A percentile compares a stretch with the other conserved stretches of the same genome.
These are phyloP conservation scores for Myodes glareolus DNA, from an alignment of 2,113 vertebrate genomes.

Conservation along the genomic window DNA sequence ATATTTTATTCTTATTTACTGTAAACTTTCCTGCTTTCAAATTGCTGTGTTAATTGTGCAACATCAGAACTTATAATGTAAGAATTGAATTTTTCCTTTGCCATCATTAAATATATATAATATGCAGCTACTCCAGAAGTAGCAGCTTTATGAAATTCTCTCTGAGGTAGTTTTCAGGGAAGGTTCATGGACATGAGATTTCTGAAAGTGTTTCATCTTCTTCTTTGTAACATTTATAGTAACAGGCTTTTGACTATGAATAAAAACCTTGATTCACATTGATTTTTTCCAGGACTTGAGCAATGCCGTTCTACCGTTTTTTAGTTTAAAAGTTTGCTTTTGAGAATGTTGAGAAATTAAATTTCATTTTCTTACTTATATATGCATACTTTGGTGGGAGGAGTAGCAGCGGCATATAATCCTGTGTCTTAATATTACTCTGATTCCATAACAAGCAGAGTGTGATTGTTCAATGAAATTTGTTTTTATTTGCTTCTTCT, in stretches of 20 bases:
- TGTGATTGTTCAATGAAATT: neutral
- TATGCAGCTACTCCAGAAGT: neutral
- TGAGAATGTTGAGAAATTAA: neutral
- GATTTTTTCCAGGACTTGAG: neutral
- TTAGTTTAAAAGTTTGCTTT: neutral
- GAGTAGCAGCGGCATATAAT: rapidly evolving
- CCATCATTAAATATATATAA: neutral
- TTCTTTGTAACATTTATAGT: neutral
- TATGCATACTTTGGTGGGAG: neutral
- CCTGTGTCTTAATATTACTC: neutral
- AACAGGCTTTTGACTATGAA: neutral
- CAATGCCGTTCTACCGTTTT: neutral
- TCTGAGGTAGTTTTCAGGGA: neutral
- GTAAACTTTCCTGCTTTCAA: neutral
- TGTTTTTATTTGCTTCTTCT: neutral
- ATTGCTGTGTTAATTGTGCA: neutral
- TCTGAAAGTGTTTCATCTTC: neutral
- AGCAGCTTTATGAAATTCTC: neutral
- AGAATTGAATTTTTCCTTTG: neutral
- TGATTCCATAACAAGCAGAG: neutral
- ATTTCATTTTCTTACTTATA: neutral
- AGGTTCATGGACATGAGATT: neutral
- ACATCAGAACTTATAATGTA: neutral
- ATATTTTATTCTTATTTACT: neutral
- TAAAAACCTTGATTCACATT: neutral